Evolutionary conservation across 2,888 invertebrate species (phyloP), one percentile per base, ranked within the genome.

Genomic region (Odontomyia ornata): DNA sequence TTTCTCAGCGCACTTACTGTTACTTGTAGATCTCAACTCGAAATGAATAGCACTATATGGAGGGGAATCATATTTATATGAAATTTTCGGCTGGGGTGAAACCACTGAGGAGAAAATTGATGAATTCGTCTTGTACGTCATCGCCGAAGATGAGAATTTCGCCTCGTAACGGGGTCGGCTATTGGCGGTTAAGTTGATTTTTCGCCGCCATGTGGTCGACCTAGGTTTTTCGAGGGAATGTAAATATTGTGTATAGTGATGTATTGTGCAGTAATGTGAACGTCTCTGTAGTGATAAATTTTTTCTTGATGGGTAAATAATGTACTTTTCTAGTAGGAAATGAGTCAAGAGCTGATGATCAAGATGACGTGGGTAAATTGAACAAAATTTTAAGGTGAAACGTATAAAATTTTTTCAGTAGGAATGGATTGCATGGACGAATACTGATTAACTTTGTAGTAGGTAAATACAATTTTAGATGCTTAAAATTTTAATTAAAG

Each of bases 41-140:
- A 81, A 84, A 82, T 84, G 83, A 82, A 79, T 81, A 75, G 72
- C 76, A 80, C 76, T 78, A 75, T 77, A 78, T 80, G 80, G 81
- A 80, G 81, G 79, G 76, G 79, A 81, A 73, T 76, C 78, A 78
- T 75, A 82, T 83, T 83, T 83, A 83, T 82, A 81, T 78, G 56
- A 76, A 60, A 64, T 64, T 15, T n/a, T 13, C 47, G 27, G 28
- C 15, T 64, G 36, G 23, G 75, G 75, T 36, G 75, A 77, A 80
- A 23, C 1, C 23, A 47, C 18, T 36, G 18, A 27, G 36, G 36
- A 18, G 52, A 52, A 52, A n/a, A 15, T 52, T 52, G 15, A 36
- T 3, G 9, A 36, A 36, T 60, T 69, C 69, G 46, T 43, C 23
- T 52, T 13, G 7, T 36, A 36, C 36, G 36, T 60, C 23, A 25